A percentile compares a stretch with the other conserved stretches of the same genome.
These are phyloP conservation scores for Sympetrum striolatum DNA, from an alignment of 2,888 invertebrate species.

Conservation along the genomic window DNA sequence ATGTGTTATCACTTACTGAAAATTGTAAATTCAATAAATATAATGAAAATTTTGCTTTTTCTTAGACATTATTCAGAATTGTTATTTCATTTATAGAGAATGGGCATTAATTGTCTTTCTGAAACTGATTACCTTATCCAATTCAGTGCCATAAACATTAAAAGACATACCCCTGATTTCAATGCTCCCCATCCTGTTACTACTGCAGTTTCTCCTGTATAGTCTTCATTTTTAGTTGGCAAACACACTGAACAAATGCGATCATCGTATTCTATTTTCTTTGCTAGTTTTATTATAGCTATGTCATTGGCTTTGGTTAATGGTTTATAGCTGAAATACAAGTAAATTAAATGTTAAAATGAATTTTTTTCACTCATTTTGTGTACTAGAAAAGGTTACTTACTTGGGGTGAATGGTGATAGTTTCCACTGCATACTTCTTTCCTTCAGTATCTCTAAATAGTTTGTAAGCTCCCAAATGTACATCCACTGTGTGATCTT, in stretches of 20 bases:
- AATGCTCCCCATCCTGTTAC: slow-evolving; percentile 24
- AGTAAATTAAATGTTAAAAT: background rate
- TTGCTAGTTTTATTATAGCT: background rate
- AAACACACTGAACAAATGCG: slow-evolving; percentile 18
- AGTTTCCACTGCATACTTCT: background rate
- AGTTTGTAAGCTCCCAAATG: background rate
- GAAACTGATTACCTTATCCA: background rate
- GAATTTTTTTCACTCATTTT: background rate
- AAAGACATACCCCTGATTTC: slow-evolving; percentile 1
- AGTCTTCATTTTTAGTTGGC: background rate
- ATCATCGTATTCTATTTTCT: background rate
- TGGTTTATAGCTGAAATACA: background rate
- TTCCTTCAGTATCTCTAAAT: slow-evolving; percentile 3
- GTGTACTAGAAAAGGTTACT: background rate
- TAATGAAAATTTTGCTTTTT: background rate
- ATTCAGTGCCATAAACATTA: background rate
- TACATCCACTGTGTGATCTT: background rate
- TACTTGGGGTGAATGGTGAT: slow-evolving; percentile 4
- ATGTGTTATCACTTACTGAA: too few species aligned
- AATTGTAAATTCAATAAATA: too few species aligned
- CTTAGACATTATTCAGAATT: background rate
- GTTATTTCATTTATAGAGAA: too few species aligned
- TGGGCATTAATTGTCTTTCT: too few species aligned
- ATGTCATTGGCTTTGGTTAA: slow-evolving; percentile 3
- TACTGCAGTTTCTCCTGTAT: background rate